Evolutionary conservation across 1,140 invertebrate species (phyloP), one percentile per base, ranked within the genome.

Genomic region (Saccostrea cuccullata): DNA sequence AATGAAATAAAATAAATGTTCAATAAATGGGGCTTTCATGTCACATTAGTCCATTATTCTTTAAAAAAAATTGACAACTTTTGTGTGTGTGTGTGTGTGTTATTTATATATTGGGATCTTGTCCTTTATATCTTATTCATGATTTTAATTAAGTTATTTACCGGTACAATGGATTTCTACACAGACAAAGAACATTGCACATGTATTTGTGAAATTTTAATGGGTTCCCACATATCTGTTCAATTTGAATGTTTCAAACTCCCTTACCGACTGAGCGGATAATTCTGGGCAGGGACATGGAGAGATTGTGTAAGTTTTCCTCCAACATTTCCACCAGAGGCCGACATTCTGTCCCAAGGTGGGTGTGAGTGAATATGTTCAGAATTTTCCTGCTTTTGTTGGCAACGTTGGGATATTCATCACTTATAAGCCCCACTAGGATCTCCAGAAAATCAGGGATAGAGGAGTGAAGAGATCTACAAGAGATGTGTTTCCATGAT

Each of bases 301-400:
- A 86, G 9, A 94, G 86, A 20, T 89, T 89, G 70, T 92, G 91
- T 8, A 94, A 86, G 73, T 93, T 93, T 58, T 94, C 94, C 85
- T 94, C 92, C 55, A 94, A 88, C 60, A 94, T 92, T n/a, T 92
- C 92, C 84, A 91, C 88, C 70, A 94, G 90, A 56, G 91, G 89
- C 70, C 90, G 88, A 55, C 89, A 90, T 23, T 91, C 88, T 30
- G 87, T 77, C 0, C 89, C 89, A 0, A 87, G 60, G 64, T 91
- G 91, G 55, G 86, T 88, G 9, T 89, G 86, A 47, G 82, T 88
- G 84, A 92, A 94, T 20, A 86, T 82, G 73, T 93, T 90, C 60
- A 94, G 87, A 5, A 90, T 90, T 23, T 86, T 85, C 20, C 88
- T 60, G 58, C 92, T 92, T 73, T 91, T 90, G 12, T 84, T 85